A percentile compares a stretch with the other conserved stretches of the same genome.
Conservation (phyloP, 2,113 vertebrate species). For the Poecilia latipinna region DNA sequence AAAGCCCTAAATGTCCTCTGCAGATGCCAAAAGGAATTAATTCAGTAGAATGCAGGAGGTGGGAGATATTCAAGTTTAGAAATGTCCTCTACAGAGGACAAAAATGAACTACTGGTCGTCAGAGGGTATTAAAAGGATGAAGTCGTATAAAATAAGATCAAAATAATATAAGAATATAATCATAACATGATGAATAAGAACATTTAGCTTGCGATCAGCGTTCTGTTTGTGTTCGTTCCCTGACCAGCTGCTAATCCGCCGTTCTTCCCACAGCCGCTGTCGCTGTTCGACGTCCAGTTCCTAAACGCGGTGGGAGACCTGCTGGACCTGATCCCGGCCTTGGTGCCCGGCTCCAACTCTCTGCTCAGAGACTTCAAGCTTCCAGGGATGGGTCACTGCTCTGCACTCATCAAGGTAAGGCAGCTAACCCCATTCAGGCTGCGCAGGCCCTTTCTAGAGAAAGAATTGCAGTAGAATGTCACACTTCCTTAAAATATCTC, state of each 20-base stretch:
- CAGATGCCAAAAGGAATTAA: too few species aligned
- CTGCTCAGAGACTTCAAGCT: slow-evolving; percentile 50
- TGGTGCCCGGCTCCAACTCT: slow-evolving; percentile 66
- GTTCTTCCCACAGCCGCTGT: slow-evolving; percentile 81
- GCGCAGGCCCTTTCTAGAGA: background rate
- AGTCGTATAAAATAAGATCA: too few species aligned
- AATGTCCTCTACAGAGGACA: too few species aligned
- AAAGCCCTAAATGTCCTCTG: too few species aligned
- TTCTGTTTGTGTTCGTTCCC: background rate
- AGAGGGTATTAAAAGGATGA: too few species aligned
- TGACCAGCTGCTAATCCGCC: slow-evolving; percentile 35
- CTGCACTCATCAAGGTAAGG: slow-evolving; percentile 93
- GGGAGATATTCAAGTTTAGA: too few species aligned
- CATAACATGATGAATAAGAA: too few species aligned
- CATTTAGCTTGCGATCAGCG: accelerated
- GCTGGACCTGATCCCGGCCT: slow-evolving; percentile 88
- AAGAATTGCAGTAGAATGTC: background rate
- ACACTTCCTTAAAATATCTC: background rate
- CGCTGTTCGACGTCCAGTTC: slow-evolving; percentile 84
- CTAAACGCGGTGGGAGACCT: slow-evolving; percentile 89
- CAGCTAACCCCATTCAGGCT: slow-evolving; percentile 40
- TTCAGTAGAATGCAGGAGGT: too few species aligned
- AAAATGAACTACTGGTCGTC: too few species aligned
- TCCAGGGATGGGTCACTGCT: slow-evolving; percentile 92
- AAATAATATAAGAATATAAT: too few species aligned